phyloP scores from a whole-genome alignment of 2,888 invertebrate species.

The Idaea straminata region DNA sequence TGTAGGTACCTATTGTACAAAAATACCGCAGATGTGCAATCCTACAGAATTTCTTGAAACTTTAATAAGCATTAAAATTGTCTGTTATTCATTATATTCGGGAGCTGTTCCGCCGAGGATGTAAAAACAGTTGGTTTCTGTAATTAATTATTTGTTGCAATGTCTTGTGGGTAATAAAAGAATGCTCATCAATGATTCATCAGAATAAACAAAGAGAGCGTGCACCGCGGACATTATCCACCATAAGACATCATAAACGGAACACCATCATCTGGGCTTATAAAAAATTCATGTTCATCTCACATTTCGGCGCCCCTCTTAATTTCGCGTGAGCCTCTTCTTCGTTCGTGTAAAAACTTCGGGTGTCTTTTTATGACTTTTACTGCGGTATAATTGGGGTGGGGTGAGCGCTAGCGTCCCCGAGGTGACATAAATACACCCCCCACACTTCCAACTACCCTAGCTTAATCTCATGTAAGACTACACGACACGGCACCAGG shows the following conservation, averaged over 20 bases:
- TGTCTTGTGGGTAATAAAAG: constrained; percentile 67
- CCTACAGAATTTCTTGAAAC: constrained; percentile 36
- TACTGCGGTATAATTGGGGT: constrained; percentile 81
- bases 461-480: constrained; percentile 76
- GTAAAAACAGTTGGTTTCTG: constrained; percentile 37
- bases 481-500: constrained; percentile 63
- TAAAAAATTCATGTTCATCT: constrained; percentile 81
- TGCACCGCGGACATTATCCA: constrained; percentile 73
- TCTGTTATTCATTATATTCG: constrained; percentile 34
- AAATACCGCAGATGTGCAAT: constrained; percentile 38
- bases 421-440: constrained; percentile 79
- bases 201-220: constrained; percentile 68
- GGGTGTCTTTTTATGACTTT: constrained; percentile 81
- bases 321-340: constrained; percentile 78
- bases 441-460: constrained; percentile 65
- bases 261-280: constrained; percentile 78
- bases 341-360: constrained; percentile 80
- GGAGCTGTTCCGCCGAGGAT: constrained; percentile 31
- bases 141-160: constrained; percentile 72
- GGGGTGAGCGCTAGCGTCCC: constrained; percentile 76
- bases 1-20: constrained; percentile 19
- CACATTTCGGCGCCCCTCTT: constrained; percentile 80
- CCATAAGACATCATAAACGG: constrained; percentile 80
- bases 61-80: constrained; percentile 35
- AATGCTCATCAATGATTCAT: constrained; percentile 74